Evolutionary conservation across 2,113 vertebrate genomes (phyloP).

Genomic region (Callithrix jacchus): DNA sequence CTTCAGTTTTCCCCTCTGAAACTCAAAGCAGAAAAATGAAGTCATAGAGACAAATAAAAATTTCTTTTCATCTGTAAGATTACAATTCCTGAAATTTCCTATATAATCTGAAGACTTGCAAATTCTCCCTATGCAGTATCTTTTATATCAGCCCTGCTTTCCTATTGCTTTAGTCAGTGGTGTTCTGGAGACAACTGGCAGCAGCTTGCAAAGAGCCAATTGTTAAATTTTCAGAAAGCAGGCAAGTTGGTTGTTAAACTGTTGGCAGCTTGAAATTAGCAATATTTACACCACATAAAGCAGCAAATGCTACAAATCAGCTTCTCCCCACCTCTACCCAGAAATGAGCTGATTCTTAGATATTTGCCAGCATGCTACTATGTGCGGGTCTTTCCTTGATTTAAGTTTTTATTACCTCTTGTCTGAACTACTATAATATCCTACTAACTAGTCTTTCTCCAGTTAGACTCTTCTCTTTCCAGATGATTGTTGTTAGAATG

Average conservation of each 20-base stretch:
- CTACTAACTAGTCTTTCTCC: not conserved
- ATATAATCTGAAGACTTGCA: not conserved
- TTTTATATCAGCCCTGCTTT: not conserved
- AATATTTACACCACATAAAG: not conserved
- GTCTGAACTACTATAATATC: not conserved
- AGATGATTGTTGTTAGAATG: not conserved
- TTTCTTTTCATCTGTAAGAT: not conserved
- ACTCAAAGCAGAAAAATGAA: not conserved
- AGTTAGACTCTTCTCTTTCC: not conserved
- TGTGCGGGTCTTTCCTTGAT: not conserved
- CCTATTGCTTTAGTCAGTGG: not conserved
- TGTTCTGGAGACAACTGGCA: not conserved
- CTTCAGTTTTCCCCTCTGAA: not conserved
- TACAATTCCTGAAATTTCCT: not conserved
- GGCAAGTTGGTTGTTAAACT: not conserved
- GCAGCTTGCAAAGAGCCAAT: not conserved
- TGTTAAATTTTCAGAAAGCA: not conserved
- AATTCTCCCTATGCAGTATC: not conserved
- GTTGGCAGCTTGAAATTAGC: not conserved
- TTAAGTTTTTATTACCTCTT: not conserved
- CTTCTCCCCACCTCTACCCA: not conserved
- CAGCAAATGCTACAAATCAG: not conserved
- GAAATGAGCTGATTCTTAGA: not conserved
- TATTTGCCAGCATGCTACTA: not conserved
- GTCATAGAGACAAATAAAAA: not conserved